Percentiles rank a stretch among this genome's conserved stretches.
Evolutionary conservation across 2,113 vertebrate species (phyloP).

Genomic region (Pogona vitticeps): DNA sequence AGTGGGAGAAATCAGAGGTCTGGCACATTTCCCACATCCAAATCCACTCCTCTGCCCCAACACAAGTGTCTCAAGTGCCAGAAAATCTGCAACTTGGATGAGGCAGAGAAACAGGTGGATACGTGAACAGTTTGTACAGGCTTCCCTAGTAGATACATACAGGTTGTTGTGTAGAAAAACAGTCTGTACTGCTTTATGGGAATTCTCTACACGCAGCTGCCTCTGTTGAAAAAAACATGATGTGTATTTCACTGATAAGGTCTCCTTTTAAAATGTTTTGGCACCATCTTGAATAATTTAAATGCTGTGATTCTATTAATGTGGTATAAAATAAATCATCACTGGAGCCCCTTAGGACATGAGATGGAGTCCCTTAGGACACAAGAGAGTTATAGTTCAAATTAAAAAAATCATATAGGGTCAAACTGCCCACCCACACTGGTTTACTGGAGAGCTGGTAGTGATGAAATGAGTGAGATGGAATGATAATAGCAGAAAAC

Average conservation of each 20-base stretch:
- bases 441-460: no score
- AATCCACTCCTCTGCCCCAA: not conserved
- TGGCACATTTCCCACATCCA: not conserved
- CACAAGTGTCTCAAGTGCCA: not conserved
- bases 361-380: not conserved
- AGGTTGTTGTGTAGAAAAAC: not conserved
- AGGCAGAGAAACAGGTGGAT: not conserved
- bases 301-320: not conserved
- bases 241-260: not conserved
- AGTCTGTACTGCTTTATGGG: not conserved
- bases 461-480: no score
- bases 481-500: no score
- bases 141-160: not conserved
- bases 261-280: not conserved
- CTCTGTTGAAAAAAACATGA: not conserved
- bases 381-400: no score
- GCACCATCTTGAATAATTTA: not conserved
- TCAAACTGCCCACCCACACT: no score
- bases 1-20: not conserved
- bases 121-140: no score
- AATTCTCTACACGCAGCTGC: not conserved
- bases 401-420: no score
- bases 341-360: not conserved
- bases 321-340: not conserved
- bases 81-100: not conserved